These are phyloP conservation scores for Autographa pulchrina DNA, from an alignment of 2,888 invertebrate species.

Conservation along the genomic window DNA sequence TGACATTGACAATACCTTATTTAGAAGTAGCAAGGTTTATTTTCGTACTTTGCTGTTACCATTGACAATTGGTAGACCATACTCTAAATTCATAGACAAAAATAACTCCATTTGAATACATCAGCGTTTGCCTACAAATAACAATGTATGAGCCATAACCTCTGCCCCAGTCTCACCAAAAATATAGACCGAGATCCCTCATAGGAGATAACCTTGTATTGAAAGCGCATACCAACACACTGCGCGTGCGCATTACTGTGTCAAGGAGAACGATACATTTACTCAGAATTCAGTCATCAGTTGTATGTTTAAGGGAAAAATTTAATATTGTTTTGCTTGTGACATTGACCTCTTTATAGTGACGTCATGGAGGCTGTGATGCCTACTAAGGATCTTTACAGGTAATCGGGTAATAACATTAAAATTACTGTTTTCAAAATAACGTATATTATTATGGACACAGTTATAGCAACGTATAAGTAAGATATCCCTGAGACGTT, in stretches of 20 bases:
- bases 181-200: slow-evolving; percentile 26
- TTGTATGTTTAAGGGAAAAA: slow-evolving; percentile 53
- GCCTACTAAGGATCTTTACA: background rate
- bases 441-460: too few species aligned
- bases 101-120: background rate
- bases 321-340: slow-evolving; percentile 48
- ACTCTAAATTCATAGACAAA: background rate
- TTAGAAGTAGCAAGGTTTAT: background rate
- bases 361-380: slow-evolving; percentile 28
- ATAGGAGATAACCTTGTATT: slow-evolving; percentile 58
- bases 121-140: background rate
- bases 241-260: slow-evolving; percentile 54
- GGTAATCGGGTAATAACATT: background rate
- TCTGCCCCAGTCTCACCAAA: background rate
- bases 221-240: slow-evolving; percentile 41
- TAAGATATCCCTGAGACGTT: too few species aligned
- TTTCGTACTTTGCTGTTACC: background rate
- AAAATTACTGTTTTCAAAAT: background rate
- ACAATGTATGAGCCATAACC: background rate
- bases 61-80: background rate
- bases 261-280: slow-evolving; percentile 62
- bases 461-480: too few species aligned
- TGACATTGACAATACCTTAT: background rate
- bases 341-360: slow-evolving; percentile 53
- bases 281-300: slow-evolving; percentile 59